A percentile compares a stretch with the other conserved stretches of the same genome.
These are phyloP conservation scores for Proterorhinus semilunaris DNA, from an alignment of 2,113 vertebrate species.

Conservation along the genomic window DNA sequence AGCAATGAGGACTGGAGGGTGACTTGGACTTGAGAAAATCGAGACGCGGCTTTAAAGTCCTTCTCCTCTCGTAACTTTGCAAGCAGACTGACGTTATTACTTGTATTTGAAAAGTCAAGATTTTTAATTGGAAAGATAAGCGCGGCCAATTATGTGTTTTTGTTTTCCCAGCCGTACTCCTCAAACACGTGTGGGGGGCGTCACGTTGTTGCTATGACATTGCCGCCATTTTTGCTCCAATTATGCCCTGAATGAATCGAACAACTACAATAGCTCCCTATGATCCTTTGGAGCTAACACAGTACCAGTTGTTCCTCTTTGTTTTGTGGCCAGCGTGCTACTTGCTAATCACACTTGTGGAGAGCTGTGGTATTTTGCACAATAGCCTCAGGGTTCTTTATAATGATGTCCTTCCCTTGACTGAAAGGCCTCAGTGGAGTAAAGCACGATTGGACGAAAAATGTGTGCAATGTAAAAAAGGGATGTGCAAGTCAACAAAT, in stretches of 20 bases:
- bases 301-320: slow-evolving; percentile 17
- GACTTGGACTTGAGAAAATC: no score
- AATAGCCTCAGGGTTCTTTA: slow-evolving; percentile 20
- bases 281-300: slow-evolving; percentile 19
- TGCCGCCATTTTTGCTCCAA: background rate
- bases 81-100: background rate
- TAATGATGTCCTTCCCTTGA: slow-evolving; percentile 29
- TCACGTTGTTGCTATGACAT: background rate
- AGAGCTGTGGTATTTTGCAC: slow-evolving; percentile 18
- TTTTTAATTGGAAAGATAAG: slow-evolving; percentile 6
- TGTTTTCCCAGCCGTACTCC: background rate
- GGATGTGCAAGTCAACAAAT: background rate
- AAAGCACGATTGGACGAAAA: background rate
- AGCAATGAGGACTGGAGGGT: no score
- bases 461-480: background rate
- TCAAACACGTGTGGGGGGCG: background rate
- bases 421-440: slow-evolving; percentile 3
- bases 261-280: slow-evolving; percentile 23
- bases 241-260: background rate
- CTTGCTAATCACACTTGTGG: slow-evolving; percentile 24
- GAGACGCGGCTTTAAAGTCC: background rate
- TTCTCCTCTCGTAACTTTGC: background rate
- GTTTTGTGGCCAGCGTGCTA: background rate
- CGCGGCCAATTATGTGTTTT: background rate
- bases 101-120: background rate